These are phyloP conservation scores for Yponomeuta sedellus DNA, from an alignment of 2,888 invertebrate genomes.

Conservation along the genomic window DNA sequence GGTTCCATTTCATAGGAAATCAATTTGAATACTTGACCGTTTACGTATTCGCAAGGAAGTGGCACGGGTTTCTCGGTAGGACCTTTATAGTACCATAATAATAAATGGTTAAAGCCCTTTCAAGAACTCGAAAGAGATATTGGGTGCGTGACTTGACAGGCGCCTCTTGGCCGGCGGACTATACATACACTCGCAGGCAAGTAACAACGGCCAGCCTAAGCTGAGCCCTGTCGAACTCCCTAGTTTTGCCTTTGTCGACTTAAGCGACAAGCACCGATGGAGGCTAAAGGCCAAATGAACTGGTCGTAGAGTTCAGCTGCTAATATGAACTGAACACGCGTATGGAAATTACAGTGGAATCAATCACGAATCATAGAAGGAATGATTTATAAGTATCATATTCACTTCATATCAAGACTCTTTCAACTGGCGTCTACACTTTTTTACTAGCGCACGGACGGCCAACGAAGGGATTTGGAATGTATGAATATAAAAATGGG, in stretches of 20 bases:
- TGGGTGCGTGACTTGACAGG: conserved; percentile 73
- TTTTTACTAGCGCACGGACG: not conserved
- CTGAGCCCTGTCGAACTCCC: conserved; percentile 41
- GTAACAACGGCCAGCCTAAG: conserved; percentile 50
- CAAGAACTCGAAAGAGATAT: conserved; percentile 31
- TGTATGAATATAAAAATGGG: conserved; percentile 5
- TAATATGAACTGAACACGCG: conserved; percentile 71
- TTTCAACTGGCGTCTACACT: conserved; percentile 4
- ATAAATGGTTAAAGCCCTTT: conserved; percentile 13
- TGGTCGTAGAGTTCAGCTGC: conserved; percentile 62
- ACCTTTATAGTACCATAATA: conserved; percentile 8
- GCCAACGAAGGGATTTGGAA: not conserved
- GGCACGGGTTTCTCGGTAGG: not conserved
- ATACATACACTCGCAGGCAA: conserved; percentile 57
- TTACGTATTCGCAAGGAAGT: not conserved
- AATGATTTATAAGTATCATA: conserved; percentile 8
- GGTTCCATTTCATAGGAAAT: not conserved
- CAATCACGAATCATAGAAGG: conserved; percentile 55
- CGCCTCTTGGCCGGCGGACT: conserved; percentile 65
- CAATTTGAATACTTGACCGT: not conserved
- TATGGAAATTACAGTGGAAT: conserved; percentile 74
- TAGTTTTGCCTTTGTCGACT: conserved; percentile 28
- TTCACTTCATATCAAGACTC: not conserved
- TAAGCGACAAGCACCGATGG: conserved; percentile 21
- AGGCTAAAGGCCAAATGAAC: conserved; percentile 30